phyloP scores from a whole-genome alignment of 2,113 vertebrate genomes.

The Orcinus orca region DNA sequence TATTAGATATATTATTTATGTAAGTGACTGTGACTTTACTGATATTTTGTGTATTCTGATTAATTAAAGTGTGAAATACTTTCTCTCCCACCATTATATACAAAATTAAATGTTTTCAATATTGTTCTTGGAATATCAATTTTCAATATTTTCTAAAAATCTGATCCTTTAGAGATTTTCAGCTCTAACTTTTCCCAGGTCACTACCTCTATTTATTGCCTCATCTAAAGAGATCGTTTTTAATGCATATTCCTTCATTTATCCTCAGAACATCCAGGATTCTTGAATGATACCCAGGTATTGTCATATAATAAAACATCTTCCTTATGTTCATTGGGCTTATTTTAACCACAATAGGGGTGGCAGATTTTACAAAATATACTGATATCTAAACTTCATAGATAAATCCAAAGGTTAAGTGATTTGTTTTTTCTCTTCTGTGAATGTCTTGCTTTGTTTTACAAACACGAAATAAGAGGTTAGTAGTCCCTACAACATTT shows the following conservation, averaged over 20 bases:
- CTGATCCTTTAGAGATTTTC: not conserved
- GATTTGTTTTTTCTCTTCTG: not conserved
- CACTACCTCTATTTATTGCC: not conserved
- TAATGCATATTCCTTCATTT: not conserved
- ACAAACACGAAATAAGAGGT: conserved; percentile 49
- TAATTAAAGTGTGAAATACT: not conserved
- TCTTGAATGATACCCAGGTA: not conserved
- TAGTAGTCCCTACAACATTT: conserved; percentile 49
- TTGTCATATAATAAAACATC: not conserved
- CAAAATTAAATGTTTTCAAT: not conserved
- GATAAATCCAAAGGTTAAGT: not conserved
- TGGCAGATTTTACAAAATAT: not conserved
- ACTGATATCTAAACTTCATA: not conserved
- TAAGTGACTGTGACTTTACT: not conserved
- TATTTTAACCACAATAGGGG: not conserved
- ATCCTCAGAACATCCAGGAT: not conserved
- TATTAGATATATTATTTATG: not conserved
- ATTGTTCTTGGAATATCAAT: not conserved
- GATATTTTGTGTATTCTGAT: not conserved
- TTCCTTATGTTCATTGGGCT: rapidly evolving
- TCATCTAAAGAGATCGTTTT: not conserved
- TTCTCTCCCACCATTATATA: not conserved
- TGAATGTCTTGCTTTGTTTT: conserved; percentile 27
- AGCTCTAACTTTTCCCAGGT: not conserved
- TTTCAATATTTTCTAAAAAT: conserved; percentile 7